phyloP scores from a whole-genome alignment of 2,888 invertebrate species.

The Nemoura dubitans region DNA sequence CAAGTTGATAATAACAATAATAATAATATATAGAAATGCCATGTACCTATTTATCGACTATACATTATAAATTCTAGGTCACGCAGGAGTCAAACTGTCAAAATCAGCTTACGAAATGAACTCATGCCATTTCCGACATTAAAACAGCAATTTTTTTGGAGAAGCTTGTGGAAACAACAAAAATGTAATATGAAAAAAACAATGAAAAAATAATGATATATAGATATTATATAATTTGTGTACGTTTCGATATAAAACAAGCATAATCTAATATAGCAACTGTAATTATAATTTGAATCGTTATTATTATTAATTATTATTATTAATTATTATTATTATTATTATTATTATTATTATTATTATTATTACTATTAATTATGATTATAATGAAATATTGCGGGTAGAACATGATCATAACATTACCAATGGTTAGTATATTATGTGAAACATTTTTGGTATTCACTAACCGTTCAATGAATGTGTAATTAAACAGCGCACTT shows the following conservation, averaged over 20 bases:
- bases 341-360: neutral
- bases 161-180: neutral
- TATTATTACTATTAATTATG: constrained; percentile 2
- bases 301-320: constrained; percentile 18
- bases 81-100: neutral
- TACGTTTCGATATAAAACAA: constrained; percentile 46
- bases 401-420: constrained; percentile 17
- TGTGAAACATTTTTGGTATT: neutral
- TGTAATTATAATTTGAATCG: constrained; percentile 9
- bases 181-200: constrained; percentile 31
- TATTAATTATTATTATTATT: neutral
- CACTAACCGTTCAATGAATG: neutral
- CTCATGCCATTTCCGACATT: neutral
- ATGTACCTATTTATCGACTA: neutral
- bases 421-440: constrained; percentile 22
- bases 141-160: neutral
- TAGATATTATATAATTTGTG: constrained; percentile 46
- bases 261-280: constrained; percentile 33
- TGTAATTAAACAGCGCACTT: neutral
- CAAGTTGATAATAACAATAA: neutral
- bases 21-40: neutral
- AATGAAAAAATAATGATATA: constrained; percentile 40
- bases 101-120: neutral
- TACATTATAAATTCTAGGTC: neutral
- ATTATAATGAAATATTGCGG: constrained; percentile 20